Evolutionary conservation across 2,888 invertebrate genomes (phyloP), one percentile per base, ranked within the genome.

Genomic region (Nephrocerus scutellatus): DNA sequence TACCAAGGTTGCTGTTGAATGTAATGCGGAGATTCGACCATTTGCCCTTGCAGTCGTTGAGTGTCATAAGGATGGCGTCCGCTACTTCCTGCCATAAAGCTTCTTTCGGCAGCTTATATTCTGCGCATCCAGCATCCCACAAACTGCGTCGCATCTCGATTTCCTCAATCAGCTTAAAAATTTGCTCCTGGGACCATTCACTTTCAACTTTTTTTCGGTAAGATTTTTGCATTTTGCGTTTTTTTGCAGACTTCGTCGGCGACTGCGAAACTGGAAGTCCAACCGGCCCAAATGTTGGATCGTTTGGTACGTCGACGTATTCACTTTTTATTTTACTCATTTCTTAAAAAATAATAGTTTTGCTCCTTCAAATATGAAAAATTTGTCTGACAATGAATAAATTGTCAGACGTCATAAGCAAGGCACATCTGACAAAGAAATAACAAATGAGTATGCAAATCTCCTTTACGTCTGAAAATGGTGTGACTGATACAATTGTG

Each of bases 291-390:
- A n/a, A n/a, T n/a, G n/a, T n/a, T n/a, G n/a, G n/a, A n/a, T n/a
- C n/a, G n/a, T n/a, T n/a, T n/a, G n/a, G n/a, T n/a, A n/a, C n/a
- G n/a, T n/a, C n/a, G n/a, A n/a, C n/a, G n/a, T n/a, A 52, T 48
- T 51, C 52, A 54, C 57, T 59, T 54, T 47, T 56, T 59, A 60
- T 57, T 59, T 53, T 61, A 51, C 46, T 43, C 25, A 36, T 31
- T 31, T 41, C 14, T 36, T 39, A 43, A 36, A 13, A n/a, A n/a
- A n/a, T n/a, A n/a, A n/a, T n/a, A n/a, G n/a, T n/a, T n/a, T n/a
- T n/a, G n/a, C n/a, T n/a, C n/a, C n/a, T n/a, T n/a, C n/a, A n/a
- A n/a, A n/a, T n/a, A n/a, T n/a, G n/a, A n/a, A n/a, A n/a, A n/a
- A n/a, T n/a, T n/a, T n/a, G n/a, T n/a, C n/a, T n/a, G n/a, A n/a